Percentiles rank a stretch among this genome's conserved stretches.
Evolutionary conservation across 2,113 vertebrate genomes (phyloP).

Genomic region (Trogon surrucura): DNA sequence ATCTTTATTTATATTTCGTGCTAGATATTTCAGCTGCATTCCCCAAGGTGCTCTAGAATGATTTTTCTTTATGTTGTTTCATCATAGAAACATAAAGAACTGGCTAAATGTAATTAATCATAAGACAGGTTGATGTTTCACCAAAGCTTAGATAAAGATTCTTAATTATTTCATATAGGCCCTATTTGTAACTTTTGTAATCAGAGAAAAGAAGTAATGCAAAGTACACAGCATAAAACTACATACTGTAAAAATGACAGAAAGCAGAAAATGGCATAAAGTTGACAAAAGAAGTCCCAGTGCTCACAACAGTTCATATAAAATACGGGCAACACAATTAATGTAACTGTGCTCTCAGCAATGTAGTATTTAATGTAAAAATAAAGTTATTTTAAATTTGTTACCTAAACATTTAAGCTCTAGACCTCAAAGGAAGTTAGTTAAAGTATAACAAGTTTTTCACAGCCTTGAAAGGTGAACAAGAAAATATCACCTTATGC

Average conservation of each 20-base stretch:
- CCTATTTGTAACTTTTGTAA: neutral
- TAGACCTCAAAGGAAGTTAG: neutral
- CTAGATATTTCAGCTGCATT: neutral
- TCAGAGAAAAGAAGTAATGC: neutral
- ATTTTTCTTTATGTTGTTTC: neutral
- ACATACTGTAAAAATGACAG: neutral
- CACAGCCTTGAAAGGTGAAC: neutral
- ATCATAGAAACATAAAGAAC: neutral
- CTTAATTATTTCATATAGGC: neutral
- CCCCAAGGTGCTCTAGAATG: neutral
- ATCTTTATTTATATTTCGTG: neutral
- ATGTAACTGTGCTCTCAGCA: neutral
- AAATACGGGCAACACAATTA: neutral
- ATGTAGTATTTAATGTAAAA: neutral
- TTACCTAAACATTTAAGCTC: neutral
- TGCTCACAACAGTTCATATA: neutral
- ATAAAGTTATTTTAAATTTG: neutral
- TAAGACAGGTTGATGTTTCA: neutral
- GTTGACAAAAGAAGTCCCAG: neutral
- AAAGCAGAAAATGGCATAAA: neutral
- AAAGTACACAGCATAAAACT: neutral
- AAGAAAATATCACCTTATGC: neutral
- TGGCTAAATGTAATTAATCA: neutral
- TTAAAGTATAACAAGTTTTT: neutral
- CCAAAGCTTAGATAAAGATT: neutral